These are phyloP conservation scores for Erebia ligea DNA, from an alignment of 2,888 invertebrate genomes.

Conservation along the genomic window DNA sequence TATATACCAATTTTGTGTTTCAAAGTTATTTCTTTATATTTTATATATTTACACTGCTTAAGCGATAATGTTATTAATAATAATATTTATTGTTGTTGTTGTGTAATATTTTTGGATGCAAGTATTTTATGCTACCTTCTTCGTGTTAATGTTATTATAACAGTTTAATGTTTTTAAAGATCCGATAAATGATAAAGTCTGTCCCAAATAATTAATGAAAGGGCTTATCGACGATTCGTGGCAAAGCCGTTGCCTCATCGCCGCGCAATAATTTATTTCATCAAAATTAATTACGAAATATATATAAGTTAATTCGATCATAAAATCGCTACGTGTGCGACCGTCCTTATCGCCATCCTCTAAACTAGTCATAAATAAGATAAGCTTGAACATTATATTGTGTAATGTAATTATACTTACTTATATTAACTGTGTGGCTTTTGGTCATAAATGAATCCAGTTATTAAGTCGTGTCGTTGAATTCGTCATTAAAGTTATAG, in stretches of 20 bases:
- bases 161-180: constrained; percentile 56
- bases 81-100: constrained; percentile 78
- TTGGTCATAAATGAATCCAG: constrained; percentile 48
- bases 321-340: constrained; percentile 76
- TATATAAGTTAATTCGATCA: constrained; percentile 68
- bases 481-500: constrained; percentile 52
- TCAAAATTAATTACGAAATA: constrained; percentile 71
- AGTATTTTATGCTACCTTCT: constrained; percentile 73
- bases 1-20: constrained; percentile 60
- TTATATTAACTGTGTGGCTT: constrained; percentile 57
- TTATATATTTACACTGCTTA: constrained; percentile 81
- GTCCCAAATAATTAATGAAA: constrained; percentile 45
- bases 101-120: constrained; percentile 79
- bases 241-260: constrained; percentile 58
- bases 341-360: constrained; percentile 83
- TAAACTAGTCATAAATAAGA: constrained; percentile 77
- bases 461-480: constrained; percentile 47
- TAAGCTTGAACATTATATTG: constrained; percentile 70
- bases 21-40: constrained; percentile 73
- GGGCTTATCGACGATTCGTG: constrained; percentile 50
- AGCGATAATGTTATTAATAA: constrained; percentile 76
- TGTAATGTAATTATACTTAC: constrained; percentile 54
- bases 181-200: constrained; percentile 37
- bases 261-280: constrained; percentile 66
- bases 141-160: constrained; percentile 67